Evolutionary conservation across 2,888 invertebrate species (phyloP).

Genomic region (Mantis religiosa): DNA sequence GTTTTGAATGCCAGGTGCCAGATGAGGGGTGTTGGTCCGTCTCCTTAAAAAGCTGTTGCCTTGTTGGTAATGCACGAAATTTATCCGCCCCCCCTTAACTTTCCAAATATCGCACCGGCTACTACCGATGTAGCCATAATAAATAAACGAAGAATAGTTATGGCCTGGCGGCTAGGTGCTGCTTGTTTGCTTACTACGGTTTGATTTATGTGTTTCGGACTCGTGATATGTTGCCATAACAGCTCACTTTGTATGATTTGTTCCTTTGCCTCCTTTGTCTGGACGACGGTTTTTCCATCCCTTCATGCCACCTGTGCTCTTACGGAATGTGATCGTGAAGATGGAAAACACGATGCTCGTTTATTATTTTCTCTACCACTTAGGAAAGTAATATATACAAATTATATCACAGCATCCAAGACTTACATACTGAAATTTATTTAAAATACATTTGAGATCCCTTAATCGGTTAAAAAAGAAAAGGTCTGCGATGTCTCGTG

Average conservation of each 20-base stretch:
- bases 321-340: not conserved
- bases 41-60: not conserved
- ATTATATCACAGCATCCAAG: too few relatives aligned
- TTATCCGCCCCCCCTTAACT: not conserved
- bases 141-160: not conserved
- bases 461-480: too few relatives aligned
- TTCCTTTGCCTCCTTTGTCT: not conserved
- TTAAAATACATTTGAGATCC: too few relatives aligned
- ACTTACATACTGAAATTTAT: too few relatives aligned
- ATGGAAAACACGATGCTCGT: too few relatives aligned
- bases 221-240: conserved; percentile 22
- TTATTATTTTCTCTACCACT: too few relatives aligned
- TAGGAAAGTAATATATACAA: too few relatives aligned
- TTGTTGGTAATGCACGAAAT: not conserved
- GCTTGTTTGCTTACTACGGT: not conserved
- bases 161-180: not conserved
- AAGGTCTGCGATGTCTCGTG: too few relatives aligned
- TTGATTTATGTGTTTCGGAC: conserved; percentile 13
- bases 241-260: conserved; percentile 24
- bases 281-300: not conserved
- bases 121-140: not conserved
- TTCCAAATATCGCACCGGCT: not conserved
- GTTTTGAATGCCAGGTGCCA: not conserved
- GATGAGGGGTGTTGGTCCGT: not conserved
- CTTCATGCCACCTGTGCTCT: not conserved